Conservation (phyloP, 2,888 invertebrate genomes). For the Dusona sp. region DNA sequence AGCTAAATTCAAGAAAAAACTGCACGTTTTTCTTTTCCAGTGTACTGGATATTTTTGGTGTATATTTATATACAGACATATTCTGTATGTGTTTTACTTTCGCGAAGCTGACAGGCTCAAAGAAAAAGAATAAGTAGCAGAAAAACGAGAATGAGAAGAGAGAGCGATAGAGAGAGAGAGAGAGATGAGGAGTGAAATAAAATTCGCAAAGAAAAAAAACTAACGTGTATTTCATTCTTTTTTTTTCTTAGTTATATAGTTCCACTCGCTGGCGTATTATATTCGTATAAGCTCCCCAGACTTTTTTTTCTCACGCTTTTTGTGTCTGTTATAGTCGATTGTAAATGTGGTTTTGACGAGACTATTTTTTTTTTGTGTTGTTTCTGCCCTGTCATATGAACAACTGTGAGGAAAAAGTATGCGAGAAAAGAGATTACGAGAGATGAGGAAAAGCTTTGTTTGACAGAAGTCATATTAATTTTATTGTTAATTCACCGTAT, state of each 20-base stretch:
- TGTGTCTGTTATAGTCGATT: background rate
- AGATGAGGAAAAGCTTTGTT: constrained; percentile 3
- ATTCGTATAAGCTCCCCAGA: background rate
- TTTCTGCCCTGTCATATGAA: background rate
- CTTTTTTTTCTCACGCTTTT: constrained; percentile 1
- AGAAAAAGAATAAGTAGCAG: constrained; percentile 49
- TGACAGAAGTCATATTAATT: background rate
- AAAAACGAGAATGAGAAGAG: constrained; percentile 22
- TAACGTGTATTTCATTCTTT: constrained; percentile 29
- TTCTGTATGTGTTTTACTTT: constrained; percentile 33
- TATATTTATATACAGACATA: constrained; percentile 16
- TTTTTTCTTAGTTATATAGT: constrained; percentile 27
- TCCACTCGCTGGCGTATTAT: constrained; percentile 17
- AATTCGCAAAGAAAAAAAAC: constrained; percentile 34
- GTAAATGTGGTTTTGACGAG: constrained; percentile 17
- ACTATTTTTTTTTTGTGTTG: constrained; percentile 3
- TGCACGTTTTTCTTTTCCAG: constrained; percentile 54
- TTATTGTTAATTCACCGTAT: constrained; percentile 20
- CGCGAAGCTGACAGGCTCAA: constrained; percentile 41
- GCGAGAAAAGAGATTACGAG: background rate
- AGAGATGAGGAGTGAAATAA: background rate
- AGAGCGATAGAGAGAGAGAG: no score
- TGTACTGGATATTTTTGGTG: constrained; percentile 32
- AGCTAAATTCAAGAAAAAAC: constrained; percentile 57
- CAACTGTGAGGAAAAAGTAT: background rate